Percentiles rank a stretch among this genome's conserved stretches.
These are phyloP conservation scores for Orthosia cruda DNA, from an alignment of 2,888 invertebrate genomes.

Conservation along the genomic window DNA sequence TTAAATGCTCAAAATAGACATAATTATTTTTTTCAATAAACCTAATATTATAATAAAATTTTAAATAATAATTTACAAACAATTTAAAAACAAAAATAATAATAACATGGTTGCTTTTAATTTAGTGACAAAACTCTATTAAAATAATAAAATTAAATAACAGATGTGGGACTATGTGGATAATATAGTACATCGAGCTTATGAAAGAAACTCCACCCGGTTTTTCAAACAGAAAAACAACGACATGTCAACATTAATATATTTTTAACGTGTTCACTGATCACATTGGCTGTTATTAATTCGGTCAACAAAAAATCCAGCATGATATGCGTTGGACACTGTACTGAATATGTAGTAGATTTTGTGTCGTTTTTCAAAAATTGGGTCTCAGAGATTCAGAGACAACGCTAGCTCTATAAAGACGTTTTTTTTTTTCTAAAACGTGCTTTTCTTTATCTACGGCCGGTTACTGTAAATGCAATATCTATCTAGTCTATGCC, in stretches of 20 bases:
- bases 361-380: neutral
- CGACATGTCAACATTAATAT: neutral
- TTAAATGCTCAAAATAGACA: conserved; percentile 66
- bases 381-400: neutral
- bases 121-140: conserved; percentile 50
- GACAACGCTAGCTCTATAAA: too few species aligned
- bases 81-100: conserved; percentile 47
- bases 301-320: neutral
- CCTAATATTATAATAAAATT: conserved; percentile 35
- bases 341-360: too few species aligned
- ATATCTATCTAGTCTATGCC: conserved; percentile 1
- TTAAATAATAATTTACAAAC: conserved; percentile 57
- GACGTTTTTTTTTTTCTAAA: neutral
- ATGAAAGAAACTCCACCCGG: neutral
- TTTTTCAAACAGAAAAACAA: neutral
- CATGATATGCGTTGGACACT: too few species aligned
- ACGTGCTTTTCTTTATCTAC: neutral
- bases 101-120: conserved; percentile 25
- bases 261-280: neutral
- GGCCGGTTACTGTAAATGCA: neutral
- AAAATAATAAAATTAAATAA: conserved; percentile 36
- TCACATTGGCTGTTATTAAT: neutral
- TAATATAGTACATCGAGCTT: neutral
- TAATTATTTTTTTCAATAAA: conserved; percentile 42
- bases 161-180: neutral